phyloP scores from a whole-genome alignment of 1,140 invertebrate species.

The Teleogryllus occipitalis region DNA sequence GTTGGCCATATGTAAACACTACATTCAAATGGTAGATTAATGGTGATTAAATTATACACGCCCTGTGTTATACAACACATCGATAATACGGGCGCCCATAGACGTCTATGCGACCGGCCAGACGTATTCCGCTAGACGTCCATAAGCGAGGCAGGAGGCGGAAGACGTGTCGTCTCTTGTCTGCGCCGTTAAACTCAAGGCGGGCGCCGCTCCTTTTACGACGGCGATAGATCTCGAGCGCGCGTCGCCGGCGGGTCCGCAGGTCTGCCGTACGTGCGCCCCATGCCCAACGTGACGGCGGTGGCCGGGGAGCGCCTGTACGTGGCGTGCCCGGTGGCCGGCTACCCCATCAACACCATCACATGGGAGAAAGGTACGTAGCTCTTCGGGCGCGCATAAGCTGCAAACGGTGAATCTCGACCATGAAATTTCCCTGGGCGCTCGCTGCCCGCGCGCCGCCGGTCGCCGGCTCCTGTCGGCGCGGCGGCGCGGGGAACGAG shows the following conservation, averaged over 20 bases:
- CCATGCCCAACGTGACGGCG: conserved; percentile 46
- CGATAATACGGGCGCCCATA: too few relatives aligned
- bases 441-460: too few relatives aligned
- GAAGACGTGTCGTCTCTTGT: neutral
- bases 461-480: too few relatives aligned
- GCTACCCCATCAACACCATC: conserved; percentile 46
- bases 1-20: too few relatives aligned
- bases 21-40: too few relatives aligned
- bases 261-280: conserved; percentile 46
- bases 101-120: neutral
- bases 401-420: too few relatives aligned
- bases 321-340: conserved; percentile 48
- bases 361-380: conserved; percentile 46
- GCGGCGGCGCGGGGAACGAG: too few relatives aligned
- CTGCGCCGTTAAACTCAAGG: neutral
- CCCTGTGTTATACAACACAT: too few relatives aligned
- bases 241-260: neutral
- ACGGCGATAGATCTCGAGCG: neutral
- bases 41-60: too few relatives aligned
- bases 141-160: neutral
- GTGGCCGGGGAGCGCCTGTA: conserved; percentile 43
- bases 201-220: neutral
- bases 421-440: too few relatives aligned
- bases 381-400: neutral
- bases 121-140: neutral